phyloP scores from a whole-genome alignment of 2,113 vertebrate genomes.

The Indicator indicator region DNA sequence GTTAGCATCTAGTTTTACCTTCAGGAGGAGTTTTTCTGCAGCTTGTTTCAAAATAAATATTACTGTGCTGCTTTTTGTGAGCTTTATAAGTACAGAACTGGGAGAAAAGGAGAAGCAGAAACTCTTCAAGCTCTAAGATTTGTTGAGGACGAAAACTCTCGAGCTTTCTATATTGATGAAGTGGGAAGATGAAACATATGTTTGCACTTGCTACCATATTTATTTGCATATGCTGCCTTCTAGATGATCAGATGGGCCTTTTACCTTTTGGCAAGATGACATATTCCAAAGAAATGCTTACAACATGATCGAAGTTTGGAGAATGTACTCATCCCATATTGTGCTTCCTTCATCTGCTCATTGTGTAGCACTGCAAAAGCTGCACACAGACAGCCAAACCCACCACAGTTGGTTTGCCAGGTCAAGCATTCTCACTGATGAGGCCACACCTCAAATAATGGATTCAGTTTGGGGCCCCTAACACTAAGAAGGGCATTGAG shows the following conservation, averaged over 20 bases:
- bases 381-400: not conserved
- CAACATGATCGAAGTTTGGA: conserved; percentile 35
- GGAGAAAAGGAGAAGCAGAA: not conserved
- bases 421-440: not conserved
- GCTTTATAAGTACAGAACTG: not conserved
- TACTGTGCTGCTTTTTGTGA: not conserved
- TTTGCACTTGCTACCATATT: conserved; percentile 58
- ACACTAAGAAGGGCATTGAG: too few relatives aligned
- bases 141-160: conserved; percentile 15
- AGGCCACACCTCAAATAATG: too few relatives aligned
- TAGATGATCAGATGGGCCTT: conserved; percentile 64
- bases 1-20: not conserved
- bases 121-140: not conserved
- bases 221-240: conserved; percentile 62
- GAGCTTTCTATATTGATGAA: conserved; percentile 48
- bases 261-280: conserved; percentile 65
- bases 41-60: not conserved
- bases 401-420: not conserved
- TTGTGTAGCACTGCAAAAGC: not conserved
- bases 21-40: not conserved
- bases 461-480: too few relatives aligned
- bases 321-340: not conserved
- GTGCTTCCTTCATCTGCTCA: not conserved
- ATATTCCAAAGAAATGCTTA: conserved; percentile 36
- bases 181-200: conserved; percentile 67